These are phyloP conservation scores for Mythimna vitellina DNA, from an alignment of 2,888 invertebrate species.

Conservation along the genomic window DNA sequence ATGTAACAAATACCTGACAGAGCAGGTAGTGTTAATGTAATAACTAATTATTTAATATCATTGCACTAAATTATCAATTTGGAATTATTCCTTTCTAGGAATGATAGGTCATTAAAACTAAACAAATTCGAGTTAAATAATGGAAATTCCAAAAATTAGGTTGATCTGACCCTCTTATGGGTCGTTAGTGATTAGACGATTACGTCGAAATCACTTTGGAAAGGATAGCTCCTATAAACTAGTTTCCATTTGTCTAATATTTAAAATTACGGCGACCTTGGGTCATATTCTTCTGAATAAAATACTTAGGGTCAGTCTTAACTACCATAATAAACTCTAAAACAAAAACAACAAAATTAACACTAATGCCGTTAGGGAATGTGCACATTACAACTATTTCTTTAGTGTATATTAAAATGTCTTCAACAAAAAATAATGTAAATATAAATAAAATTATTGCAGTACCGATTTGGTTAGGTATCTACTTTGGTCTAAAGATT, in stretches of 20 bases:
- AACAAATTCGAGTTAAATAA: constrained; percentile 85
- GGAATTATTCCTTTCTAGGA: constrained; percentile 88
- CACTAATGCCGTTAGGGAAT: constrained; percentile 88
- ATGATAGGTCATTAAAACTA: constrained; percentile 86
- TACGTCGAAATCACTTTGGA: constrained; percentile 42
- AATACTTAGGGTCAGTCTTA: constrained; percentile 89
- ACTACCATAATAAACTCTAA: constrained; percentile 88
- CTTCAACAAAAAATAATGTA: constrained; percentile 83
- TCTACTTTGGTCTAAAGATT: constrained; percentile 87
- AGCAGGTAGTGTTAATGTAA: constrained; percentile 68
- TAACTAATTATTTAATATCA: constrained; percentile 85
- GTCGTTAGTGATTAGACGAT: constrained; percentile 39
- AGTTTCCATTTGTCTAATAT: constrained; percentile 62
- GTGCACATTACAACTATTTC: constrained; percentile 86
- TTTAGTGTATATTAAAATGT: constrained; percentile 86
- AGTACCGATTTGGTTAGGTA: constrained; percentile 89
- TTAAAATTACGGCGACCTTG: constrained; percentile 70
- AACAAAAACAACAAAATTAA: constrained; percentile 88
- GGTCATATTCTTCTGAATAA: constrained; percentile 78
- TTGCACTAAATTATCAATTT: constrained; percentile 88
- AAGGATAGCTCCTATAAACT: constrained; percentile 41
- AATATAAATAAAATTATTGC: constrained; percentile 88
- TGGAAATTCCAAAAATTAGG: constrained; percentile 66
- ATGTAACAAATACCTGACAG: constrained; percentile 59
- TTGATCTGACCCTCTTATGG: constrained; percentile 28